These are phyloP conservation scores for Psephotus haematonotus DNA, from an alignment of 2,113 vertebrate species.

Conservation along the genomic window DNA sequence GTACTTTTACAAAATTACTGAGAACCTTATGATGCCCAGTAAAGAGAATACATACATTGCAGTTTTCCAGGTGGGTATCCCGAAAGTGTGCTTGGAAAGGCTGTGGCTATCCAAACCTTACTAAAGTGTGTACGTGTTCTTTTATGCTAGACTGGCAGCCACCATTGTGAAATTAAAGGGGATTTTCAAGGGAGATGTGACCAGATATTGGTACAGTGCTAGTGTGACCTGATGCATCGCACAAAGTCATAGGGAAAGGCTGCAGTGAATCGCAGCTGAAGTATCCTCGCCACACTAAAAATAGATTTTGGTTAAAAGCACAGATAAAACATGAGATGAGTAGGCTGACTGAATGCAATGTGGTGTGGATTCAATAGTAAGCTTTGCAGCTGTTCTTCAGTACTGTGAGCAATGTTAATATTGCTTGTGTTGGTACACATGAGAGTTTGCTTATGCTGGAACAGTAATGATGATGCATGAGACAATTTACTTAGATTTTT, in stretches of 20 bases:
- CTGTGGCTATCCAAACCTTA: not conserved
- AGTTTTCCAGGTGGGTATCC: not conserved
- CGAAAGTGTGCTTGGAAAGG: not conserved
- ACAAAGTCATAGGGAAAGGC: not conserved
- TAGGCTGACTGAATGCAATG: not conserved
- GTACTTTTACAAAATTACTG: not conserved
- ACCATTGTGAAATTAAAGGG: not conserved
- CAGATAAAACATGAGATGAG: not conserved
- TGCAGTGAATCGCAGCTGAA: slow-evolving; percentile 5
- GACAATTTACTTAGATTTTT: not conserved
- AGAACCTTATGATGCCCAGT: not conserved
- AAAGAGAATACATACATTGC: not conserved
- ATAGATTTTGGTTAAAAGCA: not conserved
- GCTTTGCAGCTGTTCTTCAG: slow-evolving; percentile 11
- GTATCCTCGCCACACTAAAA: not conserved
- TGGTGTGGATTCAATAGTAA: not conserved
- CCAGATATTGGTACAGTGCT: not conserved
- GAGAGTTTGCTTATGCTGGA: not conserved
- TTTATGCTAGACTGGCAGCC: not conserved
- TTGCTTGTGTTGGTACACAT: not conserved
- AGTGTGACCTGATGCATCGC: not conserved
- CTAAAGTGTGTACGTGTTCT: accelerated
- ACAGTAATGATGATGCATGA: not conserved
- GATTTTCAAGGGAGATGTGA: not conserved
- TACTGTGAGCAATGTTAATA: not conserved